Evolutionary conservation across 2,113 vertebrate genomes (phyloP).

Genomic region (Pica pica): DNA sequence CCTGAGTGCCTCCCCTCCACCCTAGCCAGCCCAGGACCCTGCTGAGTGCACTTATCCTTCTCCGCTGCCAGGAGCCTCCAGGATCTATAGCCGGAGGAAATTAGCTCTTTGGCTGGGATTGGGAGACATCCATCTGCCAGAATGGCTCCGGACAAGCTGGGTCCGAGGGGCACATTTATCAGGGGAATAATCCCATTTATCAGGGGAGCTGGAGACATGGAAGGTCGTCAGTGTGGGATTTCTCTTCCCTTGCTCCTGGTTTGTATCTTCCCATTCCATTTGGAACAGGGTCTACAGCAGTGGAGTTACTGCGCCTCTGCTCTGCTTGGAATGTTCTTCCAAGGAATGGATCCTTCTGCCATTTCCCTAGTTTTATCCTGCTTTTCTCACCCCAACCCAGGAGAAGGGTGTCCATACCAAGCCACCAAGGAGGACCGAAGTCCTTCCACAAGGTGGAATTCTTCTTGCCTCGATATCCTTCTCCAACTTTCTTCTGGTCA

Average conservation of each 20-base stretch:
- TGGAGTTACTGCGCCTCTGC: not conserved
- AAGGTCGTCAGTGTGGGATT: not conserved
- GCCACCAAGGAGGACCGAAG: not conserved
- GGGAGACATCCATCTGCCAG: constrained; percentile 17
- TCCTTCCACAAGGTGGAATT: not conserved
- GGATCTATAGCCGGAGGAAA: constrained; percentile 48
- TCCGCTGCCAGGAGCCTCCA: not conserved
- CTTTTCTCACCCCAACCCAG: not conserved
- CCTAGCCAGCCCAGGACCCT: not conserved
- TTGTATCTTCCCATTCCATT: not conserved
- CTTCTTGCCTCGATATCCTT: not conserved
- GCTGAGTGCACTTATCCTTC: constrained; percentile 36
- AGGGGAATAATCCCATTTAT: not conserved
- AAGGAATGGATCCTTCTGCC: not conserved
- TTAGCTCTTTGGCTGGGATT: constrained; percentile 23
- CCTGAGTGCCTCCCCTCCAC: not conserved
- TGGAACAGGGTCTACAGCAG: not conserved
- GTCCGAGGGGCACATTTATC: not conserved
- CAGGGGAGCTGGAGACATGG: not conserved
- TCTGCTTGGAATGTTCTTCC: not conserved
- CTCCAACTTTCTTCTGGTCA: not conserved
- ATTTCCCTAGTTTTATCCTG: not conserved
- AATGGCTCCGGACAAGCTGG: not conserved
- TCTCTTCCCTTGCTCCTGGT: not conserved
- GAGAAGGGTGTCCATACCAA: not conserved